Evolutionary conservation across 92 coral and sea anemone species (phyloP), one percentile per base, ranked within the genome.

Genomic region (Muricea muricata): DNA sequence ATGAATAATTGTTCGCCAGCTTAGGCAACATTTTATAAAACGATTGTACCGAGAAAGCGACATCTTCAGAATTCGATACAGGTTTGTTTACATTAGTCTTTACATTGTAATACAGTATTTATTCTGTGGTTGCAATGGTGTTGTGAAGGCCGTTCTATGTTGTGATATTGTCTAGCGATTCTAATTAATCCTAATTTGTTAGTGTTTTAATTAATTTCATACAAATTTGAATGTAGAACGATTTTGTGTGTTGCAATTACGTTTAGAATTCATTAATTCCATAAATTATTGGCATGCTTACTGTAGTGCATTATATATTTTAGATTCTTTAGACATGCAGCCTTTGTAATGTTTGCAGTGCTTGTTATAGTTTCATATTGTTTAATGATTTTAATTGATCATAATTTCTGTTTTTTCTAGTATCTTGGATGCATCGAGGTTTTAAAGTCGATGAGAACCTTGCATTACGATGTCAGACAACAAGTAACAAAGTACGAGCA

Each of bases 371-470:
- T 28, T 24, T n/a, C n/a, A 29, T 63, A 7, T 63, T 32, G 18
- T 63, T 10, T 32, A 9, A 63, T 63, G 37, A 60, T 25, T 28
- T 4, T 63, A 26, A 28, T 29, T 7, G 0, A 10, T n/a, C n/a
- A 21, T 28, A 28, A 63, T 63, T 32, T 26, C 61, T n/a, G n/a
- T n/a, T 57, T 39, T 52, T 80, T 78, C n/a, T 73, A 93, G 97
- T 96, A 93, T 85, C 93, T 93, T 24, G 99, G 99, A 13, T 93
- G 99, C 57, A 84, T 96, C 55, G 92, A 90, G 65, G 99, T 96
- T 17, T 85, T 94, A 55, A 96, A 93, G 82, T 96, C 99, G 28
- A 96, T 96, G 99, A 88, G 99, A 77, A 94, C 97, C 4, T 95
- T 96, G 35, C 99, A 90, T 77, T 96, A 96, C 50, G 99, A 96